Conservation (phyloP, 2,888 invertebrate species). For the Drosophila yooni region DNA sequence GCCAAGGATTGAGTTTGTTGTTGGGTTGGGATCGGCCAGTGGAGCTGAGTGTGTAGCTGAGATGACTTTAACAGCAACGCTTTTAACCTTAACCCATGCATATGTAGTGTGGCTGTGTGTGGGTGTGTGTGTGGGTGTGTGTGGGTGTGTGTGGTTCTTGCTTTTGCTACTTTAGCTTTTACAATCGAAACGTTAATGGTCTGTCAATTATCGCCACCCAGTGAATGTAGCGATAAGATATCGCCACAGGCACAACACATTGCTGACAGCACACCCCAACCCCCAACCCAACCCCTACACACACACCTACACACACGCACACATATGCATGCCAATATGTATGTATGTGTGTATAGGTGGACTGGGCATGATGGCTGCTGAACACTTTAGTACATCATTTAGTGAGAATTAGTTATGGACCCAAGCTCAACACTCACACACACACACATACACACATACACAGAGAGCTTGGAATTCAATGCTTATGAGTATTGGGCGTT, state of each 20-base stretch:
- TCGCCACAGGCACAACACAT: constrained; percentile 59
- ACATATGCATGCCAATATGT: not conserved
- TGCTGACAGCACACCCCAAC: constrained; percentile 36
- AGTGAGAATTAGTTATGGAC: constrained; percentile 79
- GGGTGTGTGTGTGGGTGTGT: not conserved
- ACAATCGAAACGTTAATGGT: constrained; percentile 79
- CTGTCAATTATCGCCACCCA: constrained; percentile 81
- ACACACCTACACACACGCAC: not conserved
- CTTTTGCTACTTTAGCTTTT: constrained; percentile 63
- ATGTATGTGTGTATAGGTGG: not conserved
- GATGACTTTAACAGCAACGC: constrained; percentile 36
- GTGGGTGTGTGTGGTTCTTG: not conserved
- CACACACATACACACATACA: not conserved
- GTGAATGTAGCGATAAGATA: constrained; percentile 80
- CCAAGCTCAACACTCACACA: constrained; percentile 39
- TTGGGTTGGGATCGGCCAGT: not conserved
- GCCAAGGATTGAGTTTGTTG: not conserved
- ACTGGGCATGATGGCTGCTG: constrained; percentile 31
- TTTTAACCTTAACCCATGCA: constrained; percentile 19
- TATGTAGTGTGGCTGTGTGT: constrained; percentile 10
- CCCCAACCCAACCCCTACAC: constrained; percentile 18
- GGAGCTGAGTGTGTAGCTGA: not conserved
- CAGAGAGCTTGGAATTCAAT: constrained; percentile 42
- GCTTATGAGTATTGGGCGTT: constrained; percentile 39
- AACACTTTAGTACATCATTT: constrained; percentile 79